Conservation (phyloP, 2,797 vertebrate species). For the Psittacula derbiana region DNA sequence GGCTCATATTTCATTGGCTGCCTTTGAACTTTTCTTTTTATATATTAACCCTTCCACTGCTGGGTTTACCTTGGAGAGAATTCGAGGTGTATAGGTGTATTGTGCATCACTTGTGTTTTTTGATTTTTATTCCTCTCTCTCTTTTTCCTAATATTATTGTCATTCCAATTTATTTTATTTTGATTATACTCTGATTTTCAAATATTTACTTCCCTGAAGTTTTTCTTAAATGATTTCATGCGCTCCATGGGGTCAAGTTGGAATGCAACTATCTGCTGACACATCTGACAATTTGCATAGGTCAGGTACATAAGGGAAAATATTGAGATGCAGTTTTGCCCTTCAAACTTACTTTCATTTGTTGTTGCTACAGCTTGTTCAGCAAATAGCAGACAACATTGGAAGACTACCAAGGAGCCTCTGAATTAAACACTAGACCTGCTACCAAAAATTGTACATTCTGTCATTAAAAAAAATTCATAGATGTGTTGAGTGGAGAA, state of each 20-base stretch:
- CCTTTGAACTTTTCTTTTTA: background rate
- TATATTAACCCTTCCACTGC: background rate
- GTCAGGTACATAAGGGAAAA: background rate
- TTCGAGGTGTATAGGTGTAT: background rate
- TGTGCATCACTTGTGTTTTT: background rate
- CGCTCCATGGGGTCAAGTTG: background rate
- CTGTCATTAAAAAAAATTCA: background rate
- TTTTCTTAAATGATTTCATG: background rate
- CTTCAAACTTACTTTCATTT: constrained; percentile 23
- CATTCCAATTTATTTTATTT: background rate
- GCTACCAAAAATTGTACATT: background rate
- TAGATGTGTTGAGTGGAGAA: background rate
- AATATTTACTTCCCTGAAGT: background rate
- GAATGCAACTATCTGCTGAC: background rate
- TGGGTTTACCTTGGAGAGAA: background rate
- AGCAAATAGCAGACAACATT: background rate
- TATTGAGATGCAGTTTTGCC: background rate
- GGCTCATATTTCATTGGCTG: background rate
- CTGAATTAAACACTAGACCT: background rate
- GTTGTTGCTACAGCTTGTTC: background rate
- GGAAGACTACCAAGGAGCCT: background rate
- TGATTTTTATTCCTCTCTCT: background rate
- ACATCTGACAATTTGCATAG: background rate
- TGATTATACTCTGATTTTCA: background rate
- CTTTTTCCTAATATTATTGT: background rate